Evolutionary conservation across 2,888 invertebrate genomes (phyloP).

Genomic region (Tiliacea aurago): DNA sequence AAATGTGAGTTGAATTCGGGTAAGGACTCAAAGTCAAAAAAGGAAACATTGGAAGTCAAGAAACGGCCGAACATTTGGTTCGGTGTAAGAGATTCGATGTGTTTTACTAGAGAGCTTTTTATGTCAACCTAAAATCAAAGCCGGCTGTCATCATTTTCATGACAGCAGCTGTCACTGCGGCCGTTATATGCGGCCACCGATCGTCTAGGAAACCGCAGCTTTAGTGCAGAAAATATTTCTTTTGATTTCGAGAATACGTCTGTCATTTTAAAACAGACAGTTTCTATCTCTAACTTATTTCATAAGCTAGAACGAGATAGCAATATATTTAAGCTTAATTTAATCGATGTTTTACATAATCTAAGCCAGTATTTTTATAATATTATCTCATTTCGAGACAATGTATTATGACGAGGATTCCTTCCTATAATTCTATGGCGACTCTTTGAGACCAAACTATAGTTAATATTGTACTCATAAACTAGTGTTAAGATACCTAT

Average conservation of each 20-base stretch:
- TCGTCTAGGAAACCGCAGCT: background rate
- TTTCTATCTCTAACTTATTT: background rate
- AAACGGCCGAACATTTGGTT: too few relatives aligned
- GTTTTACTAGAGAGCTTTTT: too few relatives aligned
- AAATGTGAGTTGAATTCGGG: too few relatives aligned
- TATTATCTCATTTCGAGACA: background rate
- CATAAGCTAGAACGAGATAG: background rate
- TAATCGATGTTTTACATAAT: conserved; percentile 8
- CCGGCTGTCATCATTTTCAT: too few relatives aligned
- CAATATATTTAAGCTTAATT: background rate
- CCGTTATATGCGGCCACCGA: too few relatives aligned
- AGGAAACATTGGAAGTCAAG: too few relatives aligned
- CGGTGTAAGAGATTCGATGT: too few relatives aligned
- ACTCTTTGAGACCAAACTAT: conserved; percentile 47
- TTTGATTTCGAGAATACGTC: background rate
- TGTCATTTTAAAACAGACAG: background rate
- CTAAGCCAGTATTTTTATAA: background rate
- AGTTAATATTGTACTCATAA: conserved; percentile 51
- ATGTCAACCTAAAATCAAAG: too few relatives aligned
- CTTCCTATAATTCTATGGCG: conserved; percentile 5
- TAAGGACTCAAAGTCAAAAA: too few relatives aligned
- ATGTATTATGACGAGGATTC: background rate
- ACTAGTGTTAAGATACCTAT: conserved; percentile 38
- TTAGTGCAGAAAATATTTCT: background rate
- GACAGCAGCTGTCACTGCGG: too few relatives aligned